A percentile compares a stretch with the other conserved stretches of the same genome.
Evolutionary conservation across 2,797 vertebrate species (phyloP).

Genomic region (Manis javanica): DNA sequence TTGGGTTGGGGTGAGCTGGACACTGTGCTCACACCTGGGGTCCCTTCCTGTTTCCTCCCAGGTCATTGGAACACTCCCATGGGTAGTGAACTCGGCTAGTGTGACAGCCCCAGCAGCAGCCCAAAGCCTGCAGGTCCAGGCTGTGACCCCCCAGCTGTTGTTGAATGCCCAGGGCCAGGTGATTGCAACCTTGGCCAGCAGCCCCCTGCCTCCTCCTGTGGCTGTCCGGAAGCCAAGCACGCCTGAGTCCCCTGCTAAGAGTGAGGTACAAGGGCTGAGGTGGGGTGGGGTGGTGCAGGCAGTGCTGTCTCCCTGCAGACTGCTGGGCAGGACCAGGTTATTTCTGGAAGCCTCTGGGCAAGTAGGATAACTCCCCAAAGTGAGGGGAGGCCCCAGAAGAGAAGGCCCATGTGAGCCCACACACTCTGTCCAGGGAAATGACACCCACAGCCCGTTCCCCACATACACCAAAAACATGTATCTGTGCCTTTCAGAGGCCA

Average conservation of each 20-base stretch:
- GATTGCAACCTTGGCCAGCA: conserved; percentile 93
- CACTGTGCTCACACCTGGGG: background rate
- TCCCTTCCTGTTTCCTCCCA: conserved; percentile 76
- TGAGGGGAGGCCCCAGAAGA: background rate
- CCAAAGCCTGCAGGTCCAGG: conserved; percentile 93
- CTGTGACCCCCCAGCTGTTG: conserved; percentile 94
- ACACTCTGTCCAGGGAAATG: background rate
- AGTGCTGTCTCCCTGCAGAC: background rate
- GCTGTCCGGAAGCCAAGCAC: conserved; percentile 89
- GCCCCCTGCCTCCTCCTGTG: conserved; percentile 87
- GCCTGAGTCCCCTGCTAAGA: conserved; percentile 84
- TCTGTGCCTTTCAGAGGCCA: background rate
- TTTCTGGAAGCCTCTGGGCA: background rate
- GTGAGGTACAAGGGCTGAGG: conserved; percentile 83
- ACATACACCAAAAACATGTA: background rate
- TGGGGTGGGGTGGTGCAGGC: background rate
- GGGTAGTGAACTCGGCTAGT: conserved; percentile 92
- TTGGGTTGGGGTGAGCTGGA: background rate
- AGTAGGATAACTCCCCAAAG: background rate
- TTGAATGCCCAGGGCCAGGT: conserved; percentile 97
- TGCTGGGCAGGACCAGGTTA: background rate
- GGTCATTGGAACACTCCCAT: conserved; percentile 96
- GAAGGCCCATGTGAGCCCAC: background rate
- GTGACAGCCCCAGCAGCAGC: conserved; percentile 89
- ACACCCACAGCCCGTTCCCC: background rate